A percentile compares a stretch with the other conserved stretches of the same genome.
phyloP scores from a whole-genome alignment of 2,797 vertebrate genomes.

The Sebastes alutus region DNA sequence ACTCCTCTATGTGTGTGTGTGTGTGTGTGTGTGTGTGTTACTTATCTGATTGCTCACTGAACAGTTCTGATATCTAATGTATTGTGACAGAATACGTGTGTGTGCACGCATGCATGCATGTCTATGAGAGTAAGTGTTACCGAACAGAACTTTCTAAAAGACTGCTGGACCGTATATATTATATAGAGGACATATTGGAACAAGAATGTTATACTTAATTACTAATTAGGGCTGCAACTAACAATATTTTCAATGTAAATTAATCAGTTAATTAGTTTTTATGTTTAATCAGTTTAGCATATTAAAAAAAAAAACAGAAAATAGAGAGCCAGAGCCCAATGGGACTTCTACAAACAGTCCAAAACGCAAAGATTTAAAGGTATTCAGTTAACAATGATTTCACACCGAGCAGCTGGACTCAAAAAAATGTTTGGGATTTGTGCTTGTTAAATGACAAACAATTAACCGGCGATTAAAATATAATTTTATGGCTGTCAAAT shows the following conservation, averaged over 20 bases:
- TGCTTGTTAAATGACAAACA: no score
- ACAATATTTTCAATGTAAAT: not conserved
- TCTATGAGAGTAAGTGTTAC: not conserved
- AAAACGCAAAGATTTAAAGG: not conserved
- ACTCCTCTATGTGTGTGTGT: not conserved
- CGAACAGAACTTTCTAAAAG: slow-evolving; percentile 22
- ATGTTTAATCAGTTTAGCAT: not conserved
- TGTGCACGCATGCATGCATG: not conserved
- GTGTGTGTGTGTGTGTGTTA: not conserved
- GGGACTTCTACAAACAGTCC: not conserved
- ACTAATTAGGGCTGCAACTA: not conserved
- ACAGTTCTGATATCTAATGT: slow-evolving; percentile 56
- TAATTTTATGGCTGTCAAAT: no score
- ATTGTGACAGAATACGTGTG: slow-evolving; percentile 50
- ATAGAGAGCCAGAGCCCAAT: not conserved
- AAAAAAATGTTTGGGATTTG: no score
- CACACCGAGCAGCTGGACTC: accelerated
- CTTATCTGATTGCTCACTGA: slow-evolving; percentile 55
- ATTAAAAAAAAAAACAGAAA: not conserved
- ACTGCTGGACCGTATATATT: not conserved
- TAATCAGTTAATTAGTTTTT: not conserved
- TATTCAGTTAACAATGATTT: not conserved
- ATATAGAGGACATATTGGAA: not conserved
- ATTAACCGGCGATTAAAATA: no score
- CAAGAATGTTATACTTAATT: not conserved